Conservation (phyloP, 2,797 vertebrate species). For the Aselliscus stoliczkanus region DNA sequence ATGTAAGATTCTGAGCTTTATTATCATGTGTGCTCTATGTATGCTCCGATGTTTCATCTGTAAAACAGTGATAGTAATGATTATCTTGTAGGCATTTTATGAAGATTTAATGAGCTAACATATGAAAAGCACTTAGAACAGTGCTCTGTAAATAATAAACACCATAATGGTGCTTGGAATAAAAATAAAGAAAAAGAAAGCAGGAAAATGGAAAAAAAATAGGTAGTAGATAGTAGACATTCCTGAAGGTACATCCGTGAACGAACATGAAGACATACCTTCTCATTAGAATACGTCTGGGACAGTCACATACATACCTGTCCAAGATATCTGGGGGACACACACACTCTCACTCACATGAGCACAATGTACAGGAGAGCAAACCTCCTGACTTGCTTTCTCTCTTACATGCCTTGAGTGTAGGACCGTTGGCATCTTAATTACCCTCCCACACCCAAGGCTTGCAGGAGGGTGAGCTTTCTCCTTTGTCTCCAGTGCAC, state of each 20-base stretch:
- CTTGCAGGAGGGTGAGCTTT: constrained; percentile 66
- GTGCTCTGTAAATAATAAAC: neutral
- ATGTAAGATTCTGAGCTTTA: neutral
- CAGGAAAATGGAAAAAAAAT: neutral
- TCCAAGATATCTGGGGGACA: neutral
- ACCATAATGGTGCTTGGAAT: neutral
- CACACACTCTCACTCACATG: neutral
- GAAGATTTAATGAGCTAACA: constrained; percentile 24
- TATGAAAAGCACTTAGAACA: constrained; percentile 26
- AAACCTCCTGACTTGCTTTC: constrained; percentile 46
- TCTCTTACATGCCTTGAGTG: constrained; percentile 76
- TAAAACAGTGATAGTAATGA: constrained; percentile 15
- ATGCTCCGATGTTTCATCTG: neutral
- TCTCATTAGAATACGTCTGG: neutral
- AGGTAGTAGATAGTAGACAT: neutral
- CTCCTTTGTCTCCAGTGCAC: constrained; percentile 22
- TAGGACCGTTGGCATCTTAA: constrained; percentile 71
- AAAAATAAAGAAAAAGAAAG: neutral
- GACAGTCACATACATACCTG: neutral
- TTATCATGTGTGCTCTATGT: neutral
- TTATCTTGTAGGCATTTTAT: constrained; percentile 22
- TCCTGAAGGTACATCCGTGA: neutral
- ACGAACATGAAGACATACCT: neutral
- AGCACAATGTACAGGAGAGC: neutral
- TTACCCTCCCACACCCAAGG: constrained; percentile 77